A percentile compares a stretch with the other conserved stretches of the same genome.
Conservation (phyloP, 92 coral and sea anemone species). For the Bergia puertoricense region DNA sequence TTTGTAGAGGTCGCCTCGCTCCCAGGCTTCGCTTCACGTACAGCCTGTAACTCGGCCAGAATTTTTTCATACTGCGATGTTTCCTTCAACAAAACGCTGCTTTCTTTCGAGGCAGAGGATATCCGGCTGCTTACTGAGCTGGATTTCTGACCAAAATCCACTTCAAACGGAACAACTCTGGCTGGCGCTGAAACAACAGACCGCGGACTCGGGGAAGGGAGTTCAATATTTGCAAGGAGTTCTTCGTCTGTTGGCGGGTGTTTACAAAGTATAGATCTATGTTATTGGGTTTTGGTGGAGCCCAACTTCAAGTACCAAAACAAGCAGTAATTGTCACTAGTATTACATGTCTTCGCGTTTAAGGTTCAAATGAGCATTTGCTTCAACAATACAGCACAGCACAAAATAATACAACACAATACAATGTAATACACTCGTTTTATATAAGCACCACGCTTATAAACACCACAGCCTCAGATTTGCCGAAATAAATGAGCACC, state of each 20-base stretch:
- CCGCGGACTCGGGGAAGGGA: conserved; percentile 22
- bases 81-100: neutral
- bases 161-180: conserved; percentile 16
- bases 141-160: conserved; percentile 24
- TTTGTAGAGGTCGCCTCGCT: conserved; percentile 1
- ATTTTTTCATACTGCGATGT: conserved; percentile 29
- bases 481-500: too few species aligned
- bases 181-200: conserved; percentile 33
- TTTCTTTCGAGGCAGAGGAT: conserved; percentile 16
- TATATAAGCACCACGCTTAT: too few species aligned
- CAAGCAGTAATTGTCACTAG: too few species aligned
- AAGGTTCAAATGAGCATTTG: too few species aligned
- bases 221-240: conserved; percentile 60
- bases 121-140: conserved; percentile 47
- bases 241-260: conserved; percentile 58
- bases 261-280: too few species aligned
- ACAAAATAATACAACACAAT: too few species aligned
- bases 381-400: neutral
- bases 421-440: too few species aligned
- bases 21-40: conserved; percentile 4
- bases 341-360: too few species aligned
- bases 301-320: too few species aligned
- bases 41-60: conserved; percentile 31
- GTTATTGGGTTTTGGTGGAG: too few species aligned
- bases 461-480: too few species aligned